Evolutionary conservation across 2,888 invertebrate species (phyloP).

Genomic region (Allophyes oxyacanthae): DNA sequence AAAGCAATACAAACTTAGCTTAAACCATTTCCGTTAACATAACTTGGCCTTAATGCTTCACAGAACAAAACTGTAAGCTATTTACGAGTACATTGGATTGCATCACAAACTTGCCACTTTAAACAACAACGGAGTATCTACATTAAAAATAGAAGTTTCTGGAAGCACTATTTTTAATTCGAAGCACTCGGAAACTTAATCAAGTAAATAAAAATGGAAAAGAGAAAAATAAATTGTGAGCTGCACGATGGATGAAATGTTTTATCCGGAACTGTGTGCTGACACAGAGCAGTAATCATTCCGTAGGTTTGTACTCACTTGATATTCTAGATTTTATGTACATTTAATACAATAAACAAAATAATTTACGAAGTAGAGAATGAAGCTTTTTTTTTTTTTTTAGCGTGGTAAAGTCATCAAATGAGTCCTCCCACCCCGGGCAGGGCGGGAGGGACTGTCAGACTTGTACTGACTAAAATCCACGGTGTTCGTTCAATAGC

Average conservation of each 20-base stretch:
- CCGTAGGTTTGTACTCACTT: constrained; percentile 1
- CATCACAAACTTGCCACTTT: constrained; percentile 60
- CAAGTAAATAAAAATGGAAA: constrained; percentile 52
- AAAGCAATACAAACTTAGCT: constrained; percentile 42
- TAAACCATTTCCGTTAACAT: constrained; percentile 42
- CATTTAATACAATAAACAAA: neutral
- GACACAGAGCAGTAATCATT: constrained; percentile 14
- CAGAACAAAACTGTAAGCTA: constrained; percentile 58
- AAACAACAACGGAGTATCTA: constrained; percentile 43
- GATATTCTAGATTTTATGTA: constrained; percentile 5
- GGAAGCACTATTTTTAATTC: constrained; percentile 50
- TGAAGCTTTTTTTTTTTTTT: no score
- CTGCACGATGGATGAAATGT: constrained; percentile 26
- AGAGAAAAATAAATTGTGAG: constrained; percentile 27
- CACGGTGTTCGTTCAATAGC: no score
- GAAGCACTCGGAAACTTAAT: constrained; percentile 52
- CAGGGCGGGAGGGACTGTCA: no score
- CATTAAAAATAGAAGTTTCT: constrained; percentile 61
- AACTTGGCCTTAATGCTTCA: constrained; percentile 39
- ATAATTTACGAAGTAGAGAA: no score
- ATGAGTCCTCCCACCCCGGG: no score
- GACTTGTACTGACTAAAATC: no score
- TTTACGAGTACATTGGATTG: constrained; percentile 62
- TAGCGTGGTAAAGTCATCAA: no score
- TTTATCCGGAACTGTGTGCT: constrained; percentile 30